These are phyloP conservation scores for Oplegnathus fasciatus DNA, from an alignment of 2,113 vertebrate species.

Conservation along the genomic window DNA sequence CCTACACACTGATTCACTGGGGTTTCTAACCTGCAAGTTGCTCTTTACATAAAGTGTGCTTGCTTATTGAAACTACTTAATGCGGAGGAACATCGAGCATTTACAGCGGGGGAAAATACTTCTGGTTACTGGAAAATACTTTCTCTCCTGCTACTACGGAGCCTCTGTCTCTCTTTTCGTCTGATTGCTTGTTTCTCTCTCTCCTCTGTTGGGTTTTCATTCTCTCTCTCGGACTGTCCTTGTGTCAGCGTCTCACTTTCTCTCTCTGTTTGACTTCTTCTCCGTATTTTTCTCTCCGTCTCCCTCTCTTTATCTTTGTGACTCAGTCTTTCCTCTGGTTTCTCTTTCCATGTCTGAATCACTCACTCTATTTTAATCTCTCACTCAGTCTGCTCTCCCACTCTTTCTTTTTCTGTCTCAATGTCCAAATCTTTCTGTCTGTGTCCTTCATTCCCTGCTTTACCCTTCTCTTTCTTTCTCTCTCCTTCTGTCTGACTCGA, in stretches of 20 bases:
- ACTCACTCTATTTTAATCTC: slow-evolving; percentile 71
- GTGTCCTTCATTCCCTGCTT: neutral
- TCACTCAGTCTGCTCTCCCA: slow-evolving; percentile 43
- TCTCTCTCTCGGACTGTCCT: neutral
- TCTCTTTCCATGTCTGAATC: slow-evolving; percentile 71
- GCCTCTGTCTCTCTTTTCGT: neutral
- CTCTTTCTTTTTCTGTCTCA: slow-evolving; percentile 53
- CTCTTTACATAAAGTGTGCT: no score
- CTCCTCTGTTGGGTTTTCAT: neutral
- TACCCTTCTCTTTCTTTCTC: neutral
- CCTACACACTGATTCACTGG: no score
- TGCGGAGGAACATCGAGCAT: no score
- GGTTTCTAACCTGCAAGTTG: no score
- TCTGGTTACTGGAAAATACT: no score
- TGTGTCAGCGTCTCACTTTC: slow-evolving; percentile 17
- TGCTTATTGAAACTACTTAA: no score
- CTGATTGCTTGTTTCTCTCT: neutral
- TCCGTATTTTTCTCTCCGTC: slow-evolving; percentile 14
- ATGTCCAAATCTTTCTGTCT: slow-evolving; percentile 43
- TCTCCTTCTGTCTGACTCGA: slow-evolving; percentile 22
- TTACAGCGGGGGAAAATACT: no score
- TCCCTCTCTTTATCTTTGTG: slow-evolving; percentile 63
- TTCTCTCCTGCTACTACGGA: neutral
- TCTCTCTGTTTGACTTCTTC: slow-evolving; percentile 11
- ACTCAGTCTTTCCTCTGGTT: slow-evolving; percentile 68